phyloP scores from a whole-genome alignment of 2,113 vertebrate genomes.

The Saccopteryx bilineata region DNA sequence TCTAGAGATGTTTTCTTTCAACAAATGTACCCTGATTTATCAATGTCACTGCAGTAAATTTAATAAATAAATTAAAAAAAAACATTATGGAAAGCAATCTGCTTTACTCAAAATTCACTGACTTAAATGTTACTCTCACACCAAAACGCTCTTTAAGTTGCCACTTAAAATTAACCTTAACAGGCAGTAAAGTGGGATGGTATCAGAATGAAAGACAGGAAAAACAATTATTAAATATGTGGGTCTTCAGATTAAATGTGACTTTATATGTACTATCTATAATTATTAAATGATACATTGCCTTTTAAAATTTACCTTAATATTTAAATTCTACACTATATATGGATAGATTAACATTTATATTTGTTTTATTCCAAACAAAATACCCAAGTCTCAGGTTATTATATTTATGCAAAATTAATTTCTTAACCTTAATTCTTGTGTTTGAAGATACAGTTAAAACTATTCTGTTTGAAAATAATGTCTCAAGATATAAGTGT shows the following conservation, averaged over 20 bases:
- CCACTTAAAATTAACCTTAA: too few species aligned
- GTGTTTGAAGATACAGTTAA: not conserved
- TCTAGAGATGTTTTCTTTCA: too few species aligned
- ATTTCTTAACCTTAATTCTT: not conserved
- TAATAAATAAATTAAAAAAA: too few species aligned
- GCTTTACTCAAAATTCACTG: too few species aligned
- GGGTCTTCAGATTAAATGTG: not conserved
- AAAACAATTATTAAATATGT: not conserved
- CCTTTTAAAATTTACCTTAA: not conserved
- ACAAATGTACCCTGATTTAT: too few species aligned
- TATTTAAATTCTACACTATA: not conserved
- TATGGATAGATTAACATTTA: not conserved
- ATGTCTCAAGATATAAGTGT: not conserved
- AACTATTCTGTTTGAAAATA: not conserved
- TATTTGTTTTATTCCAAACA: not conserved
- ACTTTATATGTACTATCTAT: constrained; percentile 23
- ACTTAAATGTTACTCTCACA: too few species aligned
- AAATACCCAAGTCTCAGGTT: not conserved
- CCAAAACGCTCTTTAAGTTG: too few species aligned
- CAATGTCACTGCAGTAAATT: too few species aligned
- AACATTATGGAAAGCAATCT: too few species aligned
- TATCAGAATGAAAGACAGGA: too few species aligned
- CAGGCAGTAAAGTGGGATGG: too few species aligned
- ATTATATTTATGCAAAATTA: not conserved
- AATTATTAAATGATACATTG: not conserved